These are phyloP conservation scores for Elgaria multicarinata DNA, from an alignment of 2,113 vertebrate genomes.

Conservation along the genomic window DNA sequence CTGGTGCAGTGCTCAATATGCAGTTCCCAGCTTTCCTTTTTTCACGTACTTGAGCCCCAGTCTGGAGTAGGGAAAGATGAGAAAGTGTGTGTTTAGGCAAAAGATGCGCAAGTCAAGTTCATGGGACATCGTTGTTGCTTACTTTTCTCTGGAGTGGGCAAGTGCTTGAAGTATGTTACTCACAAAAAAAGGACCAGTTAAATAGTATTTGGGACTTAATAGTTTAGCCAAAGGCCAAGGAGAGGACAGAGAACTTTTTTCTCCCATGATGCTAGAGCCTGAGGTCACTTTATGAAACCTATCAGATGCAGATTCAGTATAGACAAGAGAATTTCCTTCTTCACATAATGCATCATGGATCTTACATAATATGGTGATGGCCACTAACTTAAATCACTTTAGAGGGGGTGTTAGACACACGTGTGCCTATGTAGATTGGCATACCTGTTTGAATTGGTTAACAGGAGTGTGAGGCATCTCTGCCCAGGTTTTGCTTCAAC, in stretches of 20 bases:
- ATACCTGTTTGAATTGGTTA: neutral
- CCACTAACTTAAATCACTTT: neutral
- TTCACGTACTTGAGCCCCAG: neutral
- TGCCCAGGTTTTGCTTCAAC: neutral
- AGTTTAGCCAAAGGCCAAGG: neutral
- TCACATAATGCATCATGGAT: neutral
- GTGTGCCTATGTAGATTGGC: neutral
- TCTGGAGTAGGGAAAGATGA: neutral
- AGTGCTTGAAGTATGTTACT: neutral
- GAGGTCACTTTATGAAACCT: neutral
- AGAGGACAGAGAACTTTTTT: neutral
- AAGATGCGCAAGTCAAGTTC: neutral
- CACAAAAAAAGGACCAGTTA: neutral
- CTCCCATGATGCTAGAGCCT: neutral
- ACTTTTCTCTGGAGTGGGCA: neutral
- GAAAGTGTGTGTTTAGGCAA: neutral
- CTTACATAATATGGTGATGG: neutral
- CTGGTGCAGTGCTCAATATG: neutral
- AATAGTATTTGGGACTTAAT: neutral
- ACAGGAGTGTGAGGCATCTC: neutral
- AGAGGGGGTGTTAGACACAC: neutral
- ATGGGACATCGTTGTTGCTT: no score
- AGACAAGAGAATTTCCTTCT: neutral
- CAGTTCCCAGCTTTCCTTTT: neutral
- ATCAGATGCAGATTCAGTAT: neutral